These are phyloP conservation scores for Mimachlamys varia DNA, from an alignment of 2,888 invertebrate species.

Conservation along the genomic window DNA sequence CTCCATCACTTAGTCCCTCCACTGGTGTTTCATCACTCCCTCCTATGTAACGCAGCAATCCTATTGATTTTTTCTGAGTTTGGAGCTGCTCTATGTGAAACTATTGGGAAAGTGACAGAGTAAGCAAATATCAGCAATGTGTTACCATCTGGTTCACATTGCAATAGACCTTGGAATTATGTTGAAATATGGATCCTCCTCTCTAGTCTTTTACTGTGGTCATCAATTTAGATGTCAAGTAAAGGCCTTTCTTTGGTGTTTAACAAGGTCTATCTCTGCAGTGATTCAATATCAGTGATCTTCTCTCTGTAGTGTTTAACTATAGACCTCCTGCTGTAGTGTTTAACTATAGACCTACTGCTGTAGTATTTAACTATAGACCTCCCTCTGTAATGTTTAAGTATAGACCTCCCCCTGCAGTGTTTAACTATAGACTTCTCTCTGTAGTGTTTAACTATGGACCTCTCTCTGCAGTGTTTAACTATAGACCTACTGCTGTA, in stretches of 20 bases:
- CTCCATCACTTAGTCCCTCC: slow-evolving; percentile 28
- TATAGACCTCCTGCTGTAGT: neutral
- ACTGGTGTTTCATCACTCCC: slow-evolving; percentile 31
- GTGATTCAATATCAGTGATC: neutral
- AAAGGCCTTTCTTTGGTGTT: neutral
- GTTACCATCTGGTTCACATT: slow-evolving; percentile 31
- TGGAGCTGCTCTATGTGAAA: slow-evolving; percentile 27
- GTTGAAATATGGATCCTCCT: neutral
- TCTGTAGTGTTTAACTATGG: no score
- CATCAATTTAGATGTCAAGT: neutral
- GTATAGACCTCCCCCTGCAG: no score
- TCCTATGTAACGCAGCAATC: neutral
- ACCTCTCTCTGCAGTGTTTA: no score
- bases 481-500: no score
- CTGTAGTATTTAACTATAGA: neutral
- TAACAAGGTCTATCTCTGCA: neutral
- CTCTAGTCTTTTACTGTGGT: neutral
- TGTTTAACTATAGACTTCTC: no score
- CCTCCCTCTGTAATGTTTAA: neutral
- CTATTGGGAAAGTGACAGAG: slow-evolving; percentile 23
- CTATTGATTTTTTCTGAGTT: slow-evolving; percentile 15
- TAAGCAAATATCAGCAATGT: slow-evolving; percentile 23
- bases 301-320: neutral
- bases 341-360: no score
- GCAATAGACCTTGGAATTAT: neutral